A percentile compares a stretch with the other conserved stretches of the same genome.
Evolutionary conservation across 2,113 vertebrate species (phyloP).

Genomic region (Leucopsar rothschildi): DNA sequence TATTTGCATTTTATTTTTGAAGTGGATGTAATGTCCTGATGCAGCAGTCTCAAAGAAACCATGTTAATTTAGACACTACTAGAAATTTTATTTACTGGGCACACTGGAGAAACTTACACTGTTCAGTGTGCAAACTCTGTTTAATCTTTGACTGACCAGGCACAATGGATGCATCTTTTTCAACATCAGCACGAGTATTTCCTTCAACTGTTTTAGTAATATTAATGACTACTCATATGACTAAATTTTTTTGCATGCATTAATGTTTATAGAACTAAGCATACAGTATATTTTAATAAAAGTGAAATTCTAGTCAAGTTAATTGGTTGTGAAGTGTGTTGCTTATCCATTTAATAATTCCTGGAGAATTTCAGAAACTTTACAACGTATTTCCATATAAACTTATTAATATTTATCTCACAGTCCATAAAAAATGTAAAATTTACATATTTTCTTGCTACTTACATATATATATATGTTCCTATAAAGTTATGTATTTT

Average conservation of each 20-base stretch:
- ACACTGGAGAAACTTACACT: neutral
- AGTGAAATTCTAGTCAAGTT: neutral
- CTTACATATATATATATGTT: neutral
- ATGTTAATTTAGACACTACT: neutral
- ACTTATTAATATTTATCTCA: neutral
- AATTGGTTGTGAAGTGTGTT: neutral
- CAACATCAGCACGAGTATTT: neutral
- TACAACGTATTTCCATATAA: neutral
- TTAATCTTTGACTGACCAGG: neutral
- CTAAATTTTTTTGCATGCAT: neutral
- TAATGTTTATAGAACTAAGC: neutral
- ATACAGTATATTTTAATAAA: neutral
- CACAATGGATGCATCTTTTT: neutral
- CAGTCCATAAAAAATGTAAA: neutral
- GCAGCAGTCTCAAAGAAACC: neutral
- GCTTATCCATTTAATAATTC: neutral
- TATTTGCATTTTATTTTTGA: conserved; percentile 3
- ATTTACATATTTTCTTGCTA: neutral
- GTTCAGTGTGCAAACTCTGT: neutral
- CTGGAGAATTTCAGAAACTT: neutral
- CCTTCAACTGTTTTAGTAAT: neutral
- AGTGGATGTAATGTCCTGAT: neutral
- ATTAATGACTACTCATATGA: neutral
- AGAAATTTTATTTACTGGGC: neutral
- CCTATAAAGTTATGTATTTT: neutral